Base-by-base conservation (phyloP, 2,888 invertebrate species). In the Elegia similella region DNA sequence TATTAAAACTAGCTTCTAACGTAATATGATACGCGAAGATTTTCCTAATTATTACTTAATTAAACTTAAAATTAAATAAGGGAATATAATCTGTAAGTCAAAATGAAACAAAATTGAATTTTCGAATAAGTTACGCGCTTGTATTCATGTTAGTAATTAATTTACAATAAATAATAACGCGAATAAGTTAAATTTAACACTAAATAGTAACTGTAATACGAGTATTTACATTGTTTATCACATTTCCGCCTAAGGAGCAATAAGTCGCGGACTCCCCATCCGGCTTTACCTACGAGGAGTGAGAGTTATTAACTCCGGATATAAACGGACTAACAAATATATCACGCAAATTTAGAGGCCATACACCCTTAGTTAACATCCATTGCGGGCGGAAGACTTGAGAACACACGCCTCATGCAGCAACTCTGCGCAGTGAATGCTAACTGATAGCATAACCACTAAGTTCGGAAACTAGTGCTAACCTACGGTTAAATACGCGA, bases 281-380 rank as follows among this genome's bases (percentile, higher is more conserved):
- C 58, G 63, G 62, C 60, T 67, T 62, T 68, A 64, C 72, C 61
- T 59, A 61, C 75, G 78, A 75, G 76, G 83, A 84, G 82, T 67
- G 85, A 76, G 86, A 90, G 90, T 84, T 88, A 90, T 91, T 91
- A 86, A 83, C 73, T 80, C 73, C 73, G 65, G 63, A 65, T 68
- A 80, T 75, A 76, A 72, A 70, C 56, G 62, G 55, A 55, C 67
- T 61, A 61, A 60, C 56, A 59, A 38, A 61, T 44, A 58, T 58
- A 13, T 16, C 29, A 30, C 16, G 16, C 15, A 6, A 34, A 34
- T 16, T 34, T 12, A 50, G 50, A 1, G 2, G 13, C 34, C 16
- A 13, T 10, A 30, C 16, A 16, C 50, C 12, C 34, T 34, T 38
- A 2, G 38, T 50, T 17, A 50, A 34, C 12, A 34, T 34, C 34